Base-by-base conservation (phyloP, 2,113 vertebrate genomes). In the Oreochromis niloticus region DNA sequence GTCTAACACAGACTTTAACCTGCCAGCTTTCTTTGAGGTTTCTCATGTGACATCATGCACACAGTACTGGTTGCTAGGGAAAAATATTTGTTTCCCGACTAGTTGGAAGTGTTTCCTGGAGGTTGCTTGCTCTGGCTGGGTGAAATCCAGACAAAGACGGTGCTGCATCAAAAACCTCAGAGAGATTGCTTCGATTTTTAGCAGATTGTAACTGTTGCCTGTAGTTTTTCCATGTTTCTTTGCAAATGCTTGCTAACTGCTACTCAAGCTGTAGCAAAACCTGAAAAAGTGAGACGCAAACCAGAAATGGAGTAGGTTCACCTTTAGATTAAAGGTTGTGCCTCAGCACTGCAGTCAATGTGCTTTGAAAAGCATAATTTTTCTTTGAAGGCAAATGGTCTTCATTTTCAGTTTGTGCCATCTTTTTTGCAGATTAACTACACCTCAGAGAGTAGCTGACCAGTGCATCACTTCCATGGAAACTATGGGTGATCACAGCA, bases 211-310 rank as follows among this genome's bases (percentile, higher is more conserved):
- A 68, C 7, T 22, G 63, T 36, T 41, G 7, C 63, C 34, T 39
- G 34, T 39, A 66, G 34, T 39, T 66, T 66, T 66, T 66, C 19
- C 19, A 39, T 22, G 19, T 66, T 66, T 66, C 32, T 66, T 66
- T 66, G 61, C 11, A 68, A 36, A 68, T 0, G 7, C 36, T 68
- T 68, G 11, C 8, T 68, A 68, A 68, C 63, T 0, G 0, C 19
- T 41, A 41, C 19, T 39, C n/a, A 68, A 6, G 63, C 63, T 41
- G 63, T 0, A 41, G 36, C 41, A 41, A 68, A 68, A 41, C n/a
- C 41, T 68, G n/a, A 22, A 68, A 41, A 68, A 68, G 11, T 14
- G 36, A 22, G 63, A 22, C 7, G 22, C 63, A 68, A 68, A 22
- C 61, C 0, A 39, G 34, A 66, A 68, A 68, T 68, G 61, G 61